A percentile compares a stretch with the other conserved stretches of the same genome.
Evolutionary conservation across 37 sponge, comb jelly and placozoan genomes (phyloP).

Genomic region (Oopsacas minuta): DNA sequence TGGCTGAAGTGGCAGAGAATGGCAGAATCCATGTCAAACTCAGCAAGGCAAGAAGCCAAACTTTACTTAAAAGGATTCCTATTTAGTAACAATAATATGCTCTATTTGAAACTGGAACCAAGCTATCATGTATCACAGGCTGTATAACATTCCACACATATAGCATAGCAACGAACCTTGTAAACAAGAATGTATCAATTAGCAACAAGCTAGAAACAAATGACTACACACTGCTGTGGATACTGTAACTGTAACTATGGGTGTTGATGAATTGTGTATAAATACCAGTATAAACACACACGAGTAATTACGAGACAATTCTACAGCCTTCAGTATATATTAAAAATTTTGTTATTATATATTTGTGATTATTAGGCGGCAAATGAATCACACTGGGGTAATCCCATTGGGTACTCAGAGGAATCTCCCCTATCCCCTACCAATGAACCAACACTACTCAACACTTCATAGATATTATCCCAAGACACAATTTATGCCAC

Average conservation of each 20-base stretch:
- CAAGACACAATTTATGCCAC: not conserved
- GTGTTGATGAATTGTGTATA: no score
- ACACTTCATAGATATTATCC: not conserved
- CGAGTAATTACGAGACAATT: no score
- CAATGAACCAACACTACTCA: not conserved
- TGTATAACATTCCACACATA: not conserved
- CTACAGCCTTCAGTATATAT: no score
- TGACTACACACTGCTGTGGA: no score
- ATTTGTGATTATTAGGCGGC: not conserved
- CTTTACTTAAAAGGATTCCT: no score
- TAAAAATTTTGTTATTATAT: no score
- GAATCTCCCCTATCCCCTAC: not conserved
- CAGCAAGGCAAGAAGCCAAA: not conserved
- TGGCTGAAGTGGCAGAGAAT: not conserved
- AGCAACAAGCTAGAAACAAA: not conserved
- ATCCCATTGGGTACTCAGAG: not conserved
- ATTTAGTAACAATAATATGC: not conserved
- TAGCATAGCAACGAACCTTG: not conserved
- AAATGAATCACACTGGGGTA: not conserved
- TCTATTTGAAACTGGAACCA: not conserved
- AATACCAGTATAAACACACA: no score
- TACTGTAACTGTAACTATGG: no score
- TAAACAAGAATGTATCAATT: not conserved
- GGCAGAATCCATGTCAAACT: not conserved
- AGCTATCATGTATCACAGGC: not conserved